These are phyloP conservation scores for Cyclophora albipunctata DNA, from an alignment of 2,888 invertebrate genomes.

Conservation along the genomic window DNA sequence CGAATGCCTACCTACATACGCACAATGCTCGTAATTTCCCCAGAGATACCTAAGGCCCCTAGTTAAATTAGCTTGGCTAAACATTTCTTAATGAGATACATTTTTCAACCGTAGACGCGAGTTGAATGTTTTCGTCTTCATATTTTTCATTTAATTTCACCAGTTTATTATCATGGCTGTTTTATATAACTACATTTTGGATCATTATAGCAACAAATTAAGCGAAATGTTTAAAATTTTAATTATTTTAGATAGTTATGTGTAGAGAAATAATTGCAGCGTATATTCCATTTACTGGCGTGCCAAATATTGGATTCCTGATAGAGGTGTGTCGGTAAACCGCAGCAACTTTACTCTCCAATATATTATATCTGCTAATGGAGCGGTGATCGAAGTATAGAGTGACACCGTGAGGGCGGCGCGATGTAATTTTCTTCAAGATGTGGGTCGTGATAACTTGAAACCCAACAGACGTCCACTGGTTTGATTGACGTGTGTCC, in stretches of 20 bases:
- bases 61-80: slow-evolving; percentile 65
- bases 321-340: too few relatives aligned
- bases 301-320: too few relatives aligned
- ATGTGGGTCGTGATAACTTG: slow-evolving; percentile 60
- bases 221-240: too few relatives aligned
- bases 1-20: slow-evolving; percentile 40
- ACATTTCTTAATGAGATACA: slow-evolving; percentile 62
- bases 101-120: slow-evolving; percentile 51
- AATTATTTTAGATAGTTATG: too few relatives aligned
- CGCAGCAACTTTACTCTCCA: too few relatives aligned
- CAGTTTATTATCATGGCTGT: slow-evolving; percentile 16
- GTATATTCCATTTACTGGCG: too few relatives aligned
- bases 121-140: slow-evolving; percentile 41
- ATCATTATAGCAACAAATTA: too few relatives aligned
- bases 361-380: slow-evolving; percentile 18
- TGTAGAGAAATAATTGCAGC: too few relatives aligned
- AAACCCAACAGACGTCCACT: slow-evolving; percentile 51
- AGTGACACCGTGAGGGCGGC: slow-evolving; percentile 44
- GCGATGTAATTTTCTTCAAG: slow-evolving; percentile 57
- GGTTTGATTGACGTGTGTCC: slow-evolving; percentile 50
- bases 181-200: too few relatives aligned
- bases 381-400: slow-evolving; percentile 34
- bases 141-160: slow-evolving; percentile 33
- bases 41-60: slow-evolving; percentile 46
- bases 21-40: slow-evolving; percentile 62